Evolutionary conservation across 2,797 vertebrate genomes (phyloP).

Genomic region (Poecilia wingei): DNA sequence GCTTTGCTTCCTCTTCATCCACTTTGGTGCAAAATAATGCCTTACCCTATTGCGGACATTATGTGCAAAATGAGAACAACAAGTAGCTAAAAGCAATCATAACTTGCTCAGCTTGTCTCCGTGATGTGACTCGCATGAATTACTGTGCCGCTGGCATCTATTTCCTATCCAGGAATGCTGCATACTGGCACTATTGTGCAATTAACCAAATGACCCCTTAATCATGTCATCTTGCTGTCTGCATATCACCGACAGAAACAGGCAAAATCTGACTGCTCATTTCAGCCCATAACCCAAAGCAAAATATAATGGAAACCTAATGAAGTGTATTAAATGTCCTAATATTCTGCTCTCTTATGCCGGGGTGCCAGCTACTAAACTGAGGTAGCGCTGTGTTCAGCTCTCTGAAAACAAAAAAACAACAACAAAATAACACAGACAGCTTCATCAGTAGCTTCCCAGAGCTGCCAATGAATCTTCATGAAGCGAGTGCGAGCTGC

Average conservation of each 20-base stretch:
- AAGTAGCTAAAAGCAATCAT: constrained; percentile 62
- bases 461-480: constrained; percentile 29
- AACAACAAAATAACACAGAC: constrained; percentile 11
- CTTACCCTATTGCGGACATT: constrained; percentile 13
- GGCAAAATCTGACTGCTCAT: constrained; percentile 71
- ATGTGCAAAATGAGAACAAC: constrained; percentile 17
- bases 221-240: constrained; percentile 72
- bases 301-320: constrained; percentile 79
- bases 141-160: constrained; percentile 61
- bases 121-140: constrained; percentile 58
- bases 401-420: constrained; percentile 3
- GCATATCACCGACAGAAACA: constrained; percentile 67
- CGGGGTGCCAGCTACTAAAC: constrained; percentile 44
- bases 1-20: constrained; percentile 2
- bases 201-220: constrained; percentile 78
- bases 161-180: constrained; percentile 62
- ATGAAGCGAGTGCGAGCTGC: constrained; percentile 3
- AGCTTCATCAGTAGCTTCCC: constrained; percentile 21
- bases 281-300: constrained; percentile 69
- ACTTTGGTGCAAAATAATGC: constrained; percentile 19
- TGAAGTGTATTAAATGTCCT: constrained; percentile 69
- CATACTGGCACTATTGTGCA: constrained; percentile 64
- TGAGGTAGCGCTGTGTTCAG: constrained; percentile 27
- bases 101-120: constrained; percentile 61
- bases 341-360: constrained; percentile 51